A percentile compares a stretch with the other conserved stretches of the same genome.
Evolutionary conservation across 1,140 invertebrate genomes (phyloP).

Genomic region (Hycleus phaleratus): DNA sequence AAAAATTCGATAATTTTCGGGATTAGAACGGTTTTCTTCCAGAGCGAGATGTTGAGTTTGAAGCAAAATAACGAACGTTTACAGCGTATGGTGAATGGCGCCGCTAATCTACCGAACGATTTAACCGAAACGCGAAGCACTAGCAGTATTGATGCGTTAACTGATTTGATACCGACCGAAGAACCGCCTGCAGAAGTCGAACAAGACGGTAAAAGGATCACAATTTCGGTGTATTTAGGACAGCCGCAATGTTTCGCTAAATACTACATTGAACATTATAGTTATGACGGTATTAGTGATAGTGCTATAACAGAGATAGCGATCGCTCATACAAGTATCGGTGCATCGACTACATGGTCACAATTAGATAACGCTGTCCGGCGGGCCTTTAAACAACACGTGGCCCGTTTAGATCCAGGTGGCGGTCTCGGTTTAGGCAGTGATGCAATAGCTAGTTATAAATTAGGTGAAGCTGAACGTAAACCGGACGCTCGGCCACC

Average conservation of each 20-base stretch:
- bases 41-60: conserved; percentile 92
- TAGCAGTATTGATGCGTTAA: conserved; percentile 33
- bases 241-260: conserved; percentile 69
- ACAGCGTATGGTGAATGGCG: conserved; percentile 66
- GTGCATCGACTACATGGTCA: conserved; percentile 91
- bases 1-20: not conserved
- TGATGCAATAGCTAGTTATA: conserved; percentile 87
- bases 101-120: conserved; percentile 36
- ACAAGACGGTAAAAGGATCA: conserved; percentile 78
- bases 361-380: conserved; percentile 84
- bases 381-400: conserved; percentile 91
- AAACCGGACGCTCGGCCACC: conserved; percentile 61
- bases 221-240: conserved; percentile 74
- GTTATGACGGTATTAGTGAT: conserved; percentile 43
- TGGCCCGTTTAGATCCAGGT: conserved; percentile 85
- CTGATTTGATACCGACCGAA: conserved; percentile 45
- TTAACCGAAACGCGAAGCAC: conserved; percentile 32
- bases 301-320: conserved; percentile 54
- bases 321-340: conserved; percentile 83
- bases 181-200: conserved; percentile 51
- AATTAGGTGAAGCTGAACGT: conserved; percentile 78
- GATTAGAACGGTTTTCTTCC: conserved; percentile 35
- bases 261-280: conserved; percentile 47
- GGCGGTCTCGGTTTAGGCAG: conserved; percentile 82
- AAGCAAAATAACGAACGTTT: conserved; percentile 95